A percentile compares a stretch with the other conserved stretches of the same genome.
Evolutionary conservation across 2,888 invertebrate genomes (phyloP).

Genomic region (Pseudococcus jackbeardsleyi): DNA sequence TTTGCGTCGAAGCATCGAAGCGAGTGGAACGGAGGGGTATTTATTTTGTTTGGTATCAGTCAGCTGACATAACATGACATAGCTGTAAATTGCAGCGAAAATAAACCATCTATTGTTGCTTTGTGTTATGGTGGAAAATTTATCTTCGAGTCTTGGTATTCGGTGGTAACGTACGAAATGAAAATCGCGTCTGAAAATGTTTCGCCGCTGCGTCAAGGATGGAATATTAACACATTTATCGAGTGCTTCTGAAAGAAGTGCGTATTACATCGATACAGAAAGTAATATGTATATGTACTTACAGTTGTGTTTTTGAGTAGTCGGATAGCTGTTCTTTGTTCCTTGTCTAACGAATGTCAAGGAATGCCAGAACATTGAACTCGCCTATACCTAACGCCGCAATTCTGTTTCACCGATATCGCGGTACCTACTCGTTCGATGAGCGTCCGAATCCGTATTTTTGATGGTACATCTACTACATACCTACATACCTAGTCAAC

Average conservation of each 20-base stretch:
- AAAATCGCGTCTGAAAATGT: constrained; percentile 1
- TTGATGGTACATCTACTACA: too few relatives aligned
- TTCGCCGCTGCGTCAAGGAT: constrained; percentile 12
- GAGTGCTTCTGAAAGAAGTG: constrained; percentile 55
- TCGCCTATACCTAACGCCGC: background rate
- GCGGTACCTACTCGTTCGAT: too few relatives aligned
- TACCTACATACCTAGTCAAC: too few relatives aligned
- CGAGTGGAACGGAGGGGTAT: constrained; percentile 29
- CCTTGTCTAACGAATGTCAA: background rate
- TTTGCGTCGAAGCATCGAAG: too few relatives aligned
- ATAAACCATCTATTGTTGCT: constrained; percentile 7
- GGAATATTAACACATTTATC: background rate
- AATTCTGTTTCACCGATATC: too few relatives aligned
- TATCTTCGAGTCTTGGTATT: background rate
- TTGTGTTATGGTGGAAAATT: background rate
- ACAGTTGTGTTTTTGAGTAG: too few relatives aligned
- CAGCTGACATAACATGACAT: constrained; percentile 6
- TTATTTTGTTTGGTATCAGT: constrained; percentile 28
- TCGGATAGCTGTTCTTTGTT: background rate
- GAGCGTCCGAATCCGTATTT: too few relatives aligned
- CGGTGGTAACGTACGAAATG: background rate
- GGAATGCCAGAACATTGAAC: constrained; percentile 52
- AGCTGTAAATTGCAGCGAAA: background rate
- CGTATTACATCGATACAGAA: background rate
- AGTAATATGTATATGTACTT: background rate